Percentiles rank a stretch among this genome's conserved stretches.
These are phyloP conservation scores for Oligia strigilis DNA, from an alignment of 2,888 invertebrate genomes.

Conservation along the genomic window DNA sequence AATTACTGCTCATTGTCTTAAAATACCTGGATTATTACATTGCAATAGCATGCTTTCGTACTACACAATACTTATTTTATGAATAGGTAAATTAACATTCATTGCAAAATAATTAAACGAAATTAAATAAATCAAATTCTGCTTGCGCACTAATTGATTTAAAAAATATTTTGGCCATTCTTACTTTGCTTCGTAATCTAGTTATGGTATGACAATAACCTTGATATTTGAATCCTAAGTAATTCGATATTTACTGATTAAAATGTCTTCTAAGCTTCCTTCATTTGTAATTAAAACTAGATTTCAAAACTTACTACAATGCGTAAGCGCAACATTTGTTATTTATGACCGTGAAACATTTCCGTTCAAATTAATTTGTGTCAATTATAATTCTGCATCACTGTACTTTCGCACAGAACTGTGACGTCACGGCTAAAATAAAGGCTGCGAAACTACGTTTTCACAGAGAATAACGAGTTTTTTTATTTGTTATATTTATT, in stretches of 20 bases:
- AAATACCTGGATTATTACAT: not conserved
- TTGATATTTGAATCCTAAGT: conserved; percentile 16
- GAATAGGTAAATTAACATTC: not conserved
- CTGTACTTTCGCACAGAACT: not conserved
- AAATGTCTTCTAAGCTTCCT: not conserved
- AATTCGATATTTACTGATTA: not conserved
- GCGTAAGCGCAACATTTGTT: not conserved
- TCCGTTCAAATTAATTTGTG: not conserved
- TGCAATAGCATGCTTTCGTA: not conserved
- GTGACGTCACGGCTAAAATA: not conserved
- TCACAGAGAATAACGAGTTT: not conserved
- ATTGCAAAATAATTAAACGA: not conserved
- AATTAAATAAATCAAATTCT: not conserved
- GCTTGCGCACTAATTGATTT: not conserved
- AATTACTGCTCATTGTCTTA: not conserved
- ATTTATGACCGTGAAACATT: not conserved
- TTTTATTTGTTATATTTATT: no score
- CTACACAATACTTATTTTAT: not conserved
- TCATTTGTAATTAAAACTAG: not conserved
- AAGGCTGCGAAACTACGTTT: not conserved
- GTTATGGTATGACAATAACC: not conserved
- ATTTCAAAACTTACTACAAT: not conserved
- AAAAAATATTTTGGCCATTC: not conserved
- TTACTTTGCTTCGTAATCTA: not conserved
- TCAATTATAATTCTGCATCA: not conserved